phyloP scores from a whole-genome alignment of 2,888 invertebrate genomes.

The Campoplex capitator region DNA sequence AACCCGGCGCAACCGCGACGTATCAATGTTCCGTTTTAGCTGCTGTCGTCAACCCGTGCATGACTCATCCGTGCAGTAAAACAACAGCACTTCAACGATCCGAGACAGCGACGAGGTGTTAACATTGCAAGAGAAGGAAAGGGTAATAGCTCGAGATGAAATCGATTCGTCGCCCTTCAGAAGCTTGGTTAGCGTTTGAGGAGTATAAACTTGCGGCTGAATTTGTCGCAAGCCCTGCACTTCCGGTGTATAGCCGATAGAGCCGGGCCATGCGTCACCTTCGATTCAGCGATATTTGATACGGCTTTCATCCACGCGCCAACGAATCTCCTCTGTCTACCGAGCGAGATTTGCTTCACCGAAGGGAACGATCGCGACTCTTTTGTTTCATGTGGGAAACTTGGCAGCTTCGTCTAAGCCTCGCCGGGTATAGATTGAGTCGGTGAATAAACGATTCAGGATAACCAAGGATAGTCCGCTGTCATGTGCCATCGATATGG shows the following conservation, averaged over 20 bases:
- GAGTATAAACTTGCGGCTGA: conserved; percentile 42
- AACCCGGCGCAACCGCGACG: background rate
- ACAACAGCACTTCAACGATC: background rate
- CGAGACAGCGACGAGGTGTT: background rate
- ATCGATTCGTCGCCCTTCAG: conserved; percentile 58
- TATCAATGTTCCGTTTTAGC: background rate
- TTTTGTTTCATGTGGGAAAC: conserved; percentile 83
- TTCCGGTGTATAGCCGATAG: conserved; percentile 53
- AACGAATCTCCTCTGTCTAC: conserved; percentile 40
- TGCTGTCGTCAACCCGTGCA: background rate
- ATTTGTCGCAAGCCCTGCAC: conserved; percentile 63
- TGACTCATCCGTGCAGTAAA: background rate
- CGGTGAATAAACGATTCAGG: conserved; percentile 23
- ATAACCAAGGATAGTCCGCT: conserved; percentile 32
- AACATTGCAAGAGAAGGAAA: background rate
- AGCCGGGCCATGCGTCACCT: conserved; percentile 75
- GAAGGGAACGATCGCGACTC: conserved; percentile 50
- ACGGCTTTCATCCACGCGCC: conserved; percentile 81
- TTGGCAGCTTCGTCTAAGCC: conserved; percentile 12
- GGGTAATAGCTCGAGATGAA: background rate
- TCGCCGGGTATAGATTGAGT: background rate
- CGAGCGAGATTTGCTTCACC: conserved; percentile 40
- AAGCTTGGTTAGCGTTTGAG: conserved; percentile 39
- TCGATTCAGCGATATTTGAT: conserved; percentile 85
- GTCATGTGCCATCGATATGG: conserved; percentile 53